Conservation (phyloP, 2,888 invertebrate species). For the Drosophila dives region DNA sequence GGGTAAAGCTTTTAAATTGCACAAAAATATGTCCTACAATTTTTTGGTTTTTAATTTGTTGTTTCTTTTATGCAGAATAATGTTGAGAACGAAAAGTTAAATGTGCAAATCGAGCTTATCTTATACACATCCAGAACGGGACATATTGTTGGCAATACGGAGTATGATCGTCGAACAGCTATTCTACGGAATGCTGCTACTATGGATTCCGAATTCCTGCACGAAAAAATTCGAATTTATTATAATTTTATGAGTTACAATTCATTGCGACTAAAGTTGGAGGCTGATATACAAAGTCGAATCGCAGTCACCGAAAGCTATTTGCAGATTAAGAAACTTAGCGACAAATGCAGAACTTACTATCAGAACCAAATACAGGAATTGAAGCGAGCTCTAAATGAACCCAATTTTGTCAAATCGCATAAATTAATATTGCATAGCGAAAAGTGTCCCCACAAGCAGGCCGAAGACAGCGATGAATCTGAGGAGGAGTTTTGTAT, state of each 20-base stretch:
- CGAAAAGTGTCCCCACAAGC: background rate
- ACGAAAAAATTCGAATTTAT: conserved; percentile 9
- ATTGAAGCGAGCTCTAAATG: background rate
- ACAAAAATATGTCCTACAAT: background rate
- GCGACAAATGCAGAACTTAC: conserved; percentile 7
- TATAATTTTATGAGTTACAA: conserved; percentile 26
- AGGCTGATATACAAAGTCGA: conserved; percentile 12
- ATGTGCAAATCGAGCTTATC: conserved; percentile 6
- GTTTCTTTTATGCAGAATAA: background rate
- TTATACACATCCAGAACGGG: conserved; percentile 16
- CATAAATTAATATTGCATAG: conserved; percentile 4
- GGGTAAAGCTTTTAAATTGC: conserved; percentile 7
- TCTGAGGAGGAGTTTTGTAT: conserved; percentile 9
- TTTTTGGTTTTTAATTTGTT: background rate
- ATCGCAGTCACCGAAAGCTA: conserved; percentile 26
- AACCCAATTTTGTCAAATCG: conserved; percentile 11
- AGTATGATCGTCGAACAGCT: conserved; percentile 15
- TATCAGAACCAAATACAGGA: conserved; percentile 19
- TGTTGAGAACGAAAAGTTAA: background rate
- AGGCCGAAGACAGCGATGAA: background rate
- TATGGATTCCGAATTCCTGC: background rate
- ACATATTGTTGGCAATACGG: conserved; percentile 27
- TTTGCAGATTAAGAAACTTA: background rate
- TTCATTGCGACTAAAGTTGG: conserved; percentile 26
- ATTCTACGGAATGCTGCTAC: background rate